Conservation (phyloP, 2,113 vertebrate genomes). For the Dendropsophus ebraccatus region DNA sequence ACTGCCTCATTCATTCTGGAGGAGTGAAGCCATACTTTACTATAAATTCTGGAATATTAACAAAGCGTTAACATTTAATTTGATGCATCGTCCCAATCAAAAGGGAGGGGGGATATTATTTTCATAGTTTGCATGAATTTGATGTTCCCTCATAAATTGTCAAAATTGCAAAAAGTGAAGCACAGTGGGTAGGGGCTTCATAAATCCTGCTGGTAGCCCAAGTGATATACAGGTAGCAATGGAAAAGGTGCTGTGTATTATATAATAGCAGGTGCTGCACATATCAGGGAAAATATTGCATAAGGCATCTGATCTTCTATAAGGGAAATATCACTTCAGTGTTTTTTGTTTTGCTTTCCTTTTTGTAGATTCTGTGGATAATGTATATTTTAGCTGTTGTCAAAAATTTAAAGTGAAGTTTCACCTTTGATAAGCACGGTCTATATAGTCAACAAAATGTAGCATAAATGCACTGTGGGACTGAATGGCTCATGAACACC, state of each 20-base stretch:
- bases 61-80: neutral
- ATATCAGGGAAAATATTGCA: neutral
- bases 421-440: neutral
- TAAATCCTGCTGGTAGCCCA: neutral
- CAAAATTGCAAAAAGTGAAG: neutral
- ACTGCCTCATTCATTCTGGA: constrained; percentile 67
- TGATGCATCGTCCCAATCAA: neutral
- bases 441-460: neutral
- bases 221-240: neutral
- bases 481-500: too few relatives aligned
- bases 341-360: neutral
- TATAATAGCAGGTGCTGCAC: neutral
- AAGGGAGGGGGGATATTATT: neutral
- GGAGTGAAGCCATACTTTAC: constrained; percentile 63
- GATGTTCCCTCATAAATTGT: neutral
- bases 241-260: neutral
- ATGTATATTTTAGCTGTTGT: neutral
- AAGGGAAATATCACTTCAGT: neutral
- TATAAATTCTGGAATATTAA: neutral
- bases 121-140: neutral
- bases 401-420: neutral
- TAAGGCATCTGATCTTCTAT: neutral
- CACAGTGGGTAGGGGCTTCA: neutral
- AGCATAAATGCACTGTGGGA: too few relatives aligned
- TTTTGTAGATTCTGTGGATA: neutral